Evolutionary conservation across 2,888 invertebrate genomes (phyloP), one percentile per base, ranked within the genome.

Genomic region (Stegophylla sp.): DNA sequence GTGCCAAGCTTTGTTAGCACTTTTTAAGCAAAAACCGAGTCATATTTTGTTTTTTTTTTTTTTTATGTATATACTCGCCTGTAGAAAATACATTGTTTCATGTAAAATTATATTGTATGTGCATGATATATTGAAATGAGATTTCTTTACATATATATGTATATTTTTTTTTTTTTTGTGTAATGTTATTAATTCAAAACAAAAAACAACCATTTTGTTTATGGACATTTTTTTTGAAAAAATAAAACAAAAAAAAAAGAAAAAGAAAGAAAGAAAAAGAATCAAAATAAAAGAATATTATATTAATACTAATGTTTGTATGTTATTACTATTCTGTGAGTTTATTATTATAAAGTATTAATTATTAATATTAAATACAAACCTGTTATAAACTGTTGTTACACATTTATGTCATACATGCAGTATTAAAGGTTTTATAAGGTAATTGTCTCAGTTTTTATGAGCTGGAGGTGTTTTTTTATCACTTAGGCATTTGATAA

Each of bases 1-100:
- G 79, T 79, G 79, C 79, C 79, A 79, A 79, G 79, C 79, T 79
- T 79, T 71, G 61, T 79, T 77, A 79, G 79, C 79, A 79, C 79
- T 79, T 71, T 79, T 79, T 79, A 79, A 79, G 79, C 69, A 79
- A 76, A 43, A 79, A 71, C 61, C 61, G 71, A 79, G 79, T 79
- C 79, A 79, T 73, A 43, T 69, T 66, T 43, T 53, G n/a, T 75
- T 51, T 28, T 34, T 69, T 66, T 20, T 45, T 72, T 23, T 74
- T 74, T n/a, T 64, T 79, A 48, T 79, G 71, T 79, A 79, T 34
- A 79, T 71, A 79, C 17, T 69, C 17, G 59, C 61, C 61, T 61
- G 48, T 51, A 61, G 23, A 34, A 20, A 61, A 71, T 69, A 79
- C 59, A 79, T 77, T 66, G 41, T 67, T 28, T 34, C 12, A 15